phyloP scores from a whole-genome alignment of 2,888 invertebrate genomes.

The Nebria brevicollis region DNA sequence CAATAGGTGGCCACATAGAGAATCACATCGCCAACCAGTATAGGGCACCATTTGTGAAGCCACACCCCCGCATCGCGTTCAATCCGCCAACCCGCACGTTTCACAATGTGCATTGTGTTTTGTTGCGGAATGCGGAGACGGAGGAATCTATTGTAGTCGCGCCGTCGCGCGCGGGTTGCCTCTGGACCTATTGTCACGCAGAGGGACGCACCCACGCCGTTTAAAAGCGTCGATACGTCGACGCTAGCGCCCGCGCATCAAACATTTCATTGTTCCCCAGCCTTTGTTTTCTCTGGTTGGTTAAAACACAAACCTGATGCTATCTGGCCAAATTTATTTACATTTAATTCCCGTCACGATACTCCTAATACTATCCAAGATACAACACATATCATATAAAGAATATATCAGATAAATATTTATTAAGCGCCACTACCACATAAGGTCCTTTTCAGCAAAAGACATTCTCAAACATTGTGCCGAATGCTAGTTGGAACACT shows the following conservation, averaged over 20 bases:
- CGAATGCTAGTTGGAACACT: too few species aligned
- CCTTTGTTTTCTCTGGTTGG: not conserved
- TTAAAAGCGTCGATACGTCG: slow-evolving; percentile 10
- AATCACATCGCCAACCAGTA: slow-evolving; percentile 9
- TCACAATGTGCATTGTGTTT: slow-evolving; percentile 20
- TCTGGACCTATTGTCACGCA: slow-evolving; percentile 7
- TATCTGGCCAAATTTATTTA: too few species aligned
- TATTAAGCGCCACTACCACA: too few species aligned
- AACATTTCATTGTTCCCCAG: not conserved
- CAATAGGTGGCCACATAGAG: not conserved
- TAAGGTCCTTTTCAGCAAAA: too few species aligned
- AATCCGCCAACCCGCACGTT: slow-evolving; percentile 11
- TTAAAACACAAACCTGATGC: not conserved
- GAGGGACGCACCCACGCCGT: slow-evolving; percentile 11
- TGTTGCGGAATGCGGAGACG: not conserved
- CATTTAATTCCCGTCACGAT: too few species aligned
- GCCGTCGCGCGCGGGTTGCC: slow-evolving; percentile 10
- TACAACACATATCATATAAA: too few species aligned
- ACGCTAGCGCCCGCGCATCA: not conserved
- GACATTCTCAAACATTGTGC: too few species aligned
- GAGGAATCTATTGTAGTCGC: slow-evolving; percentile 14
- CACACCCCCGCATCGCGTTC: slow-evolving; percentile 10
- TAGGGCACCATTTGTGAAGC: not conserved
- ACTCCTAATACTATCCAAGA: too few species aligned
- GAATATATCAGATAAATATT: too few species aligned